Percentiles rank a stretch among this genome's conserved stretches.
Conservation (phyloP, 23 tunicate species). For the Botrylloides violaceus region DNA sequence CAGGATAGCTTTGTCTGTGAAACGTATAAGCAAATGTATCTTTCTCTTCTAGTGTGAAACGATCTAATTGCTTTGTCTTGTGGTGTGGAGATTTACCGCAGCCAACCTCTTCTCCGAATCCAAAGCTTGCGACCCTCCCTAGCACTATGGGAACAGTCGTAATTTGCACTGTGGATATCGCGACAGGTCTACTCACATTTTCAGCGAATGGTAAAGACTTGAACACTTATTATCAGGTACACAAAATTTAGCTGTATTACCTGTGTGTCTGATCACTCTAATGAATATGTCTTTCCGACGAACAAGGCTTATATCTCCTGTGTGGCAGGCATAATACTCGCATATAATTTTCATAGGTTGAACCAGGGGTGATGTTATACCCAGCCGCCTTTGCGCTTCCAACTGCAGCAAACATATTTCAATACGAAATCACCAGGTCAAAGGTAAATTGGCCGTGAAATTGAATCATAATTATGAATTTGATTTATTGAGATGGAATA, state of each 20-base stretch:
- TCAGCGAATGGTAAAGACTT: slow-evolving; percentile 76
- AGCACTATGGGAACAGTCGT: slow-evolving; percentile 42
- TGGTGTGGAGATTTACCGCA: slow-evolving; percentile 74
- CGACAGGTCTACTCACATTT: slow-evolving; percentile 82
- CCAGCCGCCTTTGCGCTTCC: slow-evolving; percentile 89
- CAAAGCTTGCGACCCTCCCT: neutral
- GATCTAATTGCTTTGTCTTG: slow-evolving; percentile 78
- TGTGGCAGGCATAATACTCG: neutral
- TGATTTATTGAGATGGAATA: neutral
- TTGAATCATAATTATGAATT: neutral
- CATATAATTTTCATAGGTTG: slow-evolving; percentile 39
- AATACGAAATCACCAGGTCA: slow-evolving; percentile 78
- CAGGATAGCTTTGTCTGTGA: slow-evolving; percentile 5
- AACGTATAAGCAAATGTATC: neutral
- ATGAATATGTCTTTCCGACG: neutral
- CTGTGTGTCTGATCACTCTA: neutral
- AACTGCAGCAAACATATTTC: slow-evolving; percentile 45
- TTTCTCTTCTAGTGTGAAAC: slow-evolving; percentile 41
- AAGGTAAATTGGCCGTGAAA: slow-evolving; percentile 40
- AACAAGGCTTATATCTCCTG: neutral
- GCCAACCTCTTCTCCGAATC: slow-evolving; percentile 11
- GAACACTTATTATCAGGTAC: slow-evolving; percentile 72
- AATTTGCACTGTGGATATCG: slow-evolving; percentile 72
- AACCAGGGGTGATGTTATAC: slow-evolving; percentile 51
- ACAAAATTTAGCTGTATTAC: neutral